Percentiles rank a stretch among this genome's conserved stretches.
These are phyloP conservation scores for Craseonycteris thonglongyai DNA, from an alignment of 2,113 vertebrate genomes.

Conservation along the genomic window DNA sequence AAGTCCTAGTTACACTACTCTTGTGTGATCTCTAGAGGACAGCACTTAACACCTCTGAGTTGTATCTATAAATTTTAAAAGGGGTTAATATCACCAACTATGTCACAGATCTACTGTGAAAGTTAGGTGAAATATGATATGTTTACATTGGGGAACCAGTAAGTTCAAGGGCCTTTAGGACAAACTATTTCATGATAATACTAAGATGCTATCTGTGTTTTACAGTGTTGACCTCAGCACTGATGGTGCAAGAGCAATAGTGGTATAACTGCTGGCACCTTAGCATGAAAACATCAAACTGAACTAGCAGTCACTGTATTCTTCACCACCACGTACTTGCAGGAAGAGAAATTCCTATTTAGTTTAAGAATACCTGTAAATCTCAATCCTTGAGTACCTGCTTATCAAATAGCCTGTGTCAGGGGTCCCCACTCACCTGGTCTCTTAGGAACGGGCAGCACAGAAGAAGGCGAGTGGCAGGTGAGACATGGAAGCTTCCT, in stretches of 20 bases:
- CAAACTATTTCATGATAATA: neutral
- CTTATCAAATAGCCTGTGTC: neutral
- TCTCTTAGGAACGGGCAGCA: too few species aligned
- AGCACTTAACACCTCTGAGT: neutral
- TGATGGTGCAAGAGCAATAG: neutral
- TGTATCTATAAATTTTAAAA: neutral
- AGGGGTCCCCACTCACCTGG: too few species aligned
- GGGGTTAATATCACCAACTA: neutral
- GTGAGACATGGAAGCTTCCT: too few species aligned
- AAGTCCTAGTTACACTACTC: neutral
- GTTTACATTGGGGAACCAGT: neutral
- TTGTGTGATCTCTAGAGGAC: neutral
- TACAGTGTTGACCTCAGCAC: neutral
- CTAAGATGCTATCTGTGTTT: neutral
- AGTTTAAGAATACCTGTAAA: neutral
- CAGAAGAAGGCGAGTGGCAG: too few species aligned
- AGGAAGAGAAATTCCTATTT: neutral
- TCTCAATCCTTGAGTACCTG: neutral
- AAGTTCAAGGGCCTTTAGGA: neutral
- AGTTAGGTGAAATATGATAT: neutral
- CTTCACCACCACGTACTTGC: neutral
- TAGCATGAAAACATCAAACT: neutral
- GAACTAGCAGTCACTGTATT: neutral
- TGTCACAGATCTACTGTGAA: neutral
- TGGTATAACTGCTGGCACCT: neutral